Percentiles rank a stretch among this genome's conserved stretches.
phyloP scores from a whole-genome alignment of 2,113 vertebrate genomes.

The Desmodus rotundus region DNA sequence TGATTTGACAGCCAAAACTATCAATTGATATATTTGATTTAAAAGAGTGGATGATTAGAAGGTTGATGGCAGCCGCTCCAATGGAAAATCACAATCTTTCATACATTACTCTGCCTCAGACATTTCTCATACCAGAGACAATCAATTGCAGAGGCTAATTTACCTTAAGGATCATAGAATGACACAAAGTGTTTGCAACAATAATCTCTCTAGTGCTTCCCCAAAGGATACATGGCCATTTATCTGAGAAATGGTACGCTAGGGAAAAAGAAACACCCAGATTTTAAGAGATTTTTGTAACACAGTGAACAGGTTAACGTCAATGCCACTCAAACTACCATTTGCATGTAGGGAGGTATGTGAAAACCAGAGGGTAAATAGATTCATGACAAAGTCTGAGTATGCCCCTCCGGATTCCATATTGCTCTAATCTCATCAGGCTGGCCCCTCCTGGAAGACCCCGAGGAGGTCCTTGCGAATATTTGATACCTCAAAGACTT shows the following conservation, averaged over 20 bases:
- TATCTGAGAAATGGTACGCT: background rate
- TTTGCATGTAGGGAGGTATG: background rate
- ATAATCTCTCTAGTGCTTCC: background rate
- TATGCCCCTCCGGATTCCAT: background rate
- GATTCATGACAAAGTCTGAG: background rate
- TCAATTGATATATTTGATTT: background rate
- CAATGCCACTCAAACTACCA: background rate
- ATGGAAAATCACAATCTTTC: background rate
- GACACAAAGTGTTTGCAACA: background rate
- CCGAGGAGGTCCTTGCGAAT: background rate
- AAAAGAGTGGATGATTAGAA: background rate
- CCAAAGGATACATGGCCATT: background rate
- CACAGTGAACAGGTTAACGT: background rate
- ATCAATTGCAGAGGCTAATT: background rate
- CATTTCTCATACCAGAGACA: background rate
- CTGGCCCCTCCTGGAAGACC: accelerated
- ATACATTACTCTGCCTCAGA: background rate
- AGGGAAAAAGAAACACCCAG: background rate
- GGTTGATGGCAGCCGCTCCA: background rate
- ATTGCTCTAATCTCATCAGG: background rate
- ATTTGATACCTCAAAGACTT: background rate
- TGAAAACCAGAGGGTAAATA: background rate
- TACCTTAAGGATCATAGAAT: background rate
- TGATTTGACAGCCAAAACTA: background rate
- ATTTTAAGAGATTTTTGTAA: background rate